phyloP scores from a whole-genome alignment of 2,888 invertebrate species.

The Eupithecia vulgata region DNA sequence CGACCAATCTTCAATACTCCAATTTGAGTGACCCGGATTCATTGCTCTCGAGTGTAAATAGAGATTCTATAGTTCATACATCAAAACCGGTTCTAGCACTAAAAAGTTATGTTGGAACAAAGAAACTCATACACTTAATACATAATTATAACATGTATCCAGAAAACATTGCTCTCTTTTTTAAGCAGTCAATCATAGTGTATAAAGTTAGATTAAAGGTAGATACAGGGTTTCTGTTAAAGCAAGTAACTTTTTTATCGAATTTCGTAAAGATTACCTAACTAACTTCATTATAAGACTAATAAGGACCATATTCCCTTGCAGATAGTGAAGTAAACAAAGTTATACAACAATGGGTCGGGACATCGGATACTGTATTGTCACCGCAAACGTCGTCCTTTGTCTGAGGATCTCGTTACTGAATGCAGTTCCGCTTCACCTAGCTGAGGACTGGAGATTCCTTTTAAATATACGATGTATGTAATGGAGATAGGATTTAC shows the following conservation, averaged over 20 bases:
- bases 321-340: slow-evolving; percentile 12
- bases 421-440: slow-evolving; percentile 28
- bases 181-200: not conserved
- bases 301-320: not conserved
- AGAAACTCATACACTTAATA: not conserved
- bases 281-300: not conserved
- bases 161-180: not conserved
- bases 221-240: not conserved
- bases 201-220: not conserved
- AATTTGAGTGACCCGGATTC: too few relatives aligned
- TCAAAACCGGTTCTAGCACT: not conserved
- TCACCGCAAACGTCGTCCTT: slow-evolving; percentile 62
- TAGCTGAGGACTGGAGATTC: not conserved
- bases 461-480: not conserved
- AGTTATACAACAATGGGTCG: slow-evolving; percentile 30
- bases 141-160: too few relatives aligned
- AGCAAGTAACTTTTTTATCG: not conserved
- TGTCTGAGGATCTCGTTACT: slow-evolving; percentile 59
- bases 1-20: too few relatives aligned
- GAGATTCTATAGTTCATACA: not conserved
- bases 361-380: slow-evolving; percentile 56
- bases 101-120: not conserved
- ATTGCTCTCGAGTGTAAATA: too few relatives aligned
- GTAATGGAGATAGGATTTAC: slow-evolving; percentile 1
- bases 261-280: not conserved